A percentile compares a stretch with the other conserved stretches of the same genome.
phyloP scores from a whole-genome alignment of 53 echinoderm and acorn worm genomes.

The Patiria pectinifera region DNA sequence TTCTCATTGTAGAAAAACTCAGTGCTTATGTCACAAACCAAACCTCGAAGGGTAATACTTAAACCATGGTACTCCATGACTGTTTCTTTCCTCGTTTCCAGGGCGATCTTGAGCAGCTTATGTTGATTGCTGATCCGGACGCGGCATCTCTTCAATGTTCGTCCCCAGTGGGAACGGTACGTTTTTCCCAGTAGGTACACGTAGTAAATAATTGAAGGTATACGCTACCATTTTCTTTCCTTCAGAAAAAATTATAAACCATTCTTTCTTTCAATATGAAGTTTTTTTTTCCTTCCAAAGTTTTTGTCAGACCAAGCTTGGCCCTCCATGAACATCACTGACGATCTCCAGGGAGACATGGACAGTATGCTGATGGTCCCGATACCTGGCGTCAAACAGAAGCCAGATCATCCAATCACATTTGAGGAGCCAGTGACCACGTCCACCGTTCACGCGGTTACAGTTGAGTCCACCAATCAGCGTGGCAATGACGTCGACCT shows the following conservation, averaged over 20 bases:
- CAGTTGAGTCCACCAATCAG: conserved; percentile 13
- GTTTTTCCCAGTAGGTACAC: neutral
- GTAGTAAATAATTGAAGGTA: too few species aligned
- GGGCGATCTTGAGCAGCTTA: conserved; percentile 78
- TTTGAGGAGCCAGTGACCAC: neutral
- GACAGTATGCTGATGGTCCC: conserved; percentile 25
- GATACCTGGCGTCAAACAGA: neutral
- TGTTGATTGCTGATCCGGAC: conserved; percentile 63
- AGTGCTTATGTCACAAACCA: neutral
- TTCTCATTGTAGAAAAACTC: too few species aligned
- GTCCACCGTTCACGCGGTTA: neutral
- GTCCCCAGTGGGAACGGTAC: conserved; percentile 56
- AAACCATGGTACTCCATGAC: neutral
- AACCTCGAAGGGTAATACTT: neutral
- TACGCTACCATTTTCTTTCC: neutral
- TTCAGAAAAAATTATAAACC: neutral
- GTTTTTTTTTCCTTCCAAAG: neutral
- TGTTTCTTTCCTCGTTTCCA: conserved; percentile 21
- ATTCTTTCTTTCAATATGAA: neutral
- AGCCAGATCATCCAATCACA: conserved; percentile 10
- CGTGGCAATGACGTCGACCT: neutral
- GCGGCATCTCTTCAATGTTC: conserved; percentile 75
- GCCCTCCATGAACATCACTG: conserved; percentile 34
- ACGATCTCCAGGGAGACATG: conserved; percentile 36
- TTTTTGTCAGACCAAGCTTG: conserved; percentile 15